Conservation (phyloP, 2,797 vertebrate genomes). For the Loriculus beryllinus region DNA sequence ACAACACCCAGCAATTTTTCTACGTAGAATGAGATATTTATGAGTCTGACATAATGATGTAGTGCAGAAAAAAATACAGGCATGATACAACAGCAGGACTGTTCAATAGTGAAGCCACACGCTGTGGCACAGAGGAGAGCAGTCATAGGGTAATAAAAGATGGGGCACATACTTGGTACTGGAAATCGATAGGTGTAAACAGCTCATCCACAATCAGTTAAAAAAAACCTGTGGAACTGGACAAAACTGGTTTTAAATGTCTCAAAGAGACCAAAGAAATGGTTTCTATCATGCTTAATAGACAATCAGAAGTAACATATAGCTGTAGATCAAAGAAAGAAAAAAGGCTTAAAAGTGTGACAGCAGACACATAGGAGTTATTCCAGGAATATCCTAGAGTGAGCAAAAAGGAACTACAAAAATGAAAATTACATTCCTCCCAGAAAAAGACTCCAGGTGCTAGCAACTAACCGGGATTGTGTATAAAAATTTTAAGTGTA, state of each 20-base stretch:
- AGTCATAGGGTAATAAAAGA: not conserved
- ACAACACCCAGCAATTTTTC: not conserved
- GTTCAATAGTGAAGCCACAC: not conserved
- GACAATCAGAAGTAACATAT: not conserved
- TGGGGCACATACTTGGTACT: rapidly evolving
- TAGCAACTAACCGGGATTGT: not conserved
- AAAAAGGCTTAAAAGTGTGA: not conserved
- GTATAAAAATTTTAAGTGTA: not conserved
- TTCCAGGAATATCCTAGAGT: not conserved
- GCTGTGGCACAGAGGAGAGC: not conserved
- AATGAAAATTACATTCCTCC: not conserved
- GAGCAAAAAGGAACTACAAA: not conserved
- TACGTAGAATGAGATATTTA: not conserved
- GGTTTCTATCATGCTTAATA: not conserved
- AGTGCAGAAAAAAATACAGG: not conserved
- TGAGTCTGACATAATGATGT: not conserved
- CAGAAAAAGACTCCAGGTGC: not conserved
- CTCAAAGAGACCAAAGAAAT: not conserved
- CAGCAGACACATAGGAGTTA: not conserved
- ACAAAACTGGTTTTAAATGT: not conserved
- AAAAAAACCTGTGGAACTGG: not conserved
- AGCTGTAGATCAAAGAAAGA: not conserved
- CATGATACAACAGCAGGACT: not conserved
- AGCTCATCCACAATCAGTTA: not conserved
- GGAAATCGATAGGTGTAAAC: not conserved